Base-by-base conservation (phyloP, 2,888 invertebrate genomes). In the Ormyrus pomaceus region DNA sequence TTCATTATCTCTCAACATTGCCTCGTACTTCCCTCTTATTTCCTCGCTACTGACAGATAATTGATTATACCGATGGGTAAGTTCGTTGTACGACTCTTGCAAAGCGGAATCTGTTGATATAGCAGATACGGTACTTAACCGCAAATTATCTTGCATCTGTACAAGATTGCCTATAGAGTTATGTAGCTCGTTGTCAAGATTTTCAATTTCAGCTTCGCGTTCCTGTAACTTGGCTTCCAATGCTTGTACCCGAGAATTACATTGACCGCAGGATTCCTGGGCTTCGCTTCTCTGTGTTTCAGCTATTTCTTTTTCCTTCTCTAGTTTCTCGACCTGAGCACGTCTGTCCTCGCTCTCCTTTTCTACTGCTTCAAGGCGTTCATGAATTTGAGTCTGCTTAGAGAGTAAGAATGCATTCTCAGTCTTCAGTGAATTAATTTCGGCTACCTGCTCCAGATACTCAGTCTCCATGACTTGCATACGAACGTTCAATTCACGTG, bases 201-300 rank as follows among this genome's bases (percentile, higher is more conserved):
- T 94, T 89, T 96, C 96, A 76, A 95, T 94, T 82, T 94, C 95
- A 68, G 95, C 92, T 87, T 95, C 94, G 81, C 95, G 92, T 88
- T 96, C 95, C 87, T 95, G 95, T 10, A 96, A 89, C 90, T 95
- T 96, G 2, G 94, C 94, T 82, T 95, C 93, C 72, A 93, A 91
- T 5, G 93, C 92, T 8, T 87, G 87, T 0, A 90, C 85, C 50
- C 87, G 69, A 0, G 84, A 86, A 4, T 87, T 86, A 66, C 87
- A 89, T 56, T 86, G 87, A n/a, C 87, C 87, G 55, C 89, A 89
- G 45, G 85, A 84, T n/a, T 86, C 86, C 51, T 86, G 88, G 3
- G 59, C 55, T 51, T 64, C 73, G 4, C 66, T 62, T 76, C 58
- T 59, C 11, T 56, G 82, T 51, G 82, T 81, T 45, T 84, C 84